A percentile compares a stretch with the other conserved stretches of the same genome.
Evolutionary conservation across 2,113 vertebrate genomes (phyloP).

Genomic region (Formicarius rufipectus): DNA sequence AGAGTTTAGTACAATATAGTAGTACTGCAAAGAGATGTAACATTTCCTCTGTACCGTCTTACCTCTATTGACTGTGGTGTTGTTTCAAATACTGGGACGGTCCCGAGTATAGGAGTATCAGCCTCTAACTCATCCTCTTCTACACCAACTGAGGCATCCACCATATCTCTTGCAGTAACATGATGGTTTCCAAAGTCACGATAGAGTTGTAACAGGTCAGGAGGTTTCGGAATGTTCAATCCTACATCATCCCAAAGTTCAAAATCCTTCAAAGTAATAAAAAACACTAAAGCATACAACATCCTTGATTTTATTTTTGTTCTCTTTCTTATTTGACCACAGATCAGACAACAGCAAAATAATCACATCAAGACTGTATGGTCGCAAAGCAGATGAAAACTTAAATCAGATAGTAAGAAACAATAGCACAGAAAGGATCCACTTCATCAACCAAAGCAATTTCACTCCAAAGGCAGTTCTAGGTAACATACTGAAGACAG

Average conservation of each 20-base stretch:
- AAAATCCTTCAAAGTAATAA: constrained; percentile 86
- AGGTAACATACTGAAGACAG: not conserved
- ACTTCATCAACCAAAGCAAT: not conserved
- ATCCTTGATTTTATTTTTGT: not conserved
- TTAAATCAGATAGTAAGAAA: not conserved
- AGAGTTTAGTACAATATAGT: not conserved
- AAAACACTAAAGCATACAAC: not conserved
- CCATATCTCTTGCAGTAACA: constrained; percentile 75
- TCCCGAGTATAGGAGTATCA: constrained; percentile 70
- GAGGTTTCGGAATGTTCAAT: constrained; percentile 96
- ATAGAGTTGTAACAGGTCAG: constrained; percentile 93
- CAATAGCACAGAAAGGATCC: not conserved
- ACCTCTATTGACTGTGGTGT: constrained; percentile 74
- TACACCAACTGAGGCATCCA: constrained; percentile 87
- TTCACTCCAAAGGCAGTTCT: not conserved
- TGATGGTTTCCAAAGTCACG: constrained; percentile 88
- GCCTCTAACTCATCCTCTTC: constrained; percentile 82
- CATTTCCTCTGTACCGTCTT: not conserved
- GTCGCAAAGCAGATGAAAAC: not conserved
- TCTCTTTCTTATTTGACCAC: not conserved
- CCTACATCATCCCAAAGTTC: constrained; percentile 99
- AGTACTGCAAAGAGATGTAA: not conserved
- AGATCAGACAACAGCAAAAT: not conserved
- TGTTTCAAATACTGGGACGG: constrained; percentile 60
- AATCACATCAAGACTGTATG: not conserved